Conservation (phyloP, 2,888 invertebrate genomes). For the Xylophagus ater region DNA sequence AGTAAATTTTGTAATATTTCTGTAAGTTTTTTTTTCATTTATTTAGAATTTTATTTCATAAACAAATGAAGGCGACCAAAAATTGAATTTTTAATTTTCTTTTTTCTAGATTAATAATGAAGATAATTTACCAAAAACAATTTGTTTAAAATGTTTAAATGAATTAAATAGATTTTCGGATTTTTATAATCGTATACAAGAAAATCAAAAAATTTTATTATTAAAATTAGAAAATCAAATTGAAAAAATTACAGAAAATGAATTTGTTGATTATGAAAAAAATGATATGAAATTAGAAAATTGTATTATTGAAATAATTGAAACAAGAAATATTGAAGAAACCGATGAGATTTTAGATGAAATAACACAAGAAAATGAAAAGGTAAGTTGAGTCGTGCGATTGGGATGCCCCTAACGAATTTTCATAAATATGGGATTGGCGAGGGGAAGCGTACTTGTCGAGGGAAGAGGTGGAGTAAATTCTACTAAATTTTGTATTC, state of each 20-base stretch:
- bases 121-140: slow-evolving; percentile 8
- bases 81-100: too few relatives aligned
- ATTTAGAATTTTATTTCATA: too few relatives aligned
- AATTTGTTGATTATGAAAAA: not conserved
- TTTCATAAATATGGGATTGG: not conserved
- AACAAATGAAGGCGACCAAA: too few relatives aligned
- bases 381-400: not conserved
- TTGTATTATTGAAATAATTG: not conserved
- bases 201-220: slow-evolving; percentile 13
- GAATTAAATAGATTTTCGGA: slow-evolving; percentile 13
- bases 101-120: slow-evolving; percentile 5
- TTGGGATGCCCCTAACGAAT: not conserved
- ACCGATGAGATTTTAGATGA: not conserved
- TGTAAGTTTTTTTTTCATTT: too few relatives aligned
- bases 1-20: slow-evolving; percentile 9
- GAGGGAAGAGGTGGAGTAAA: too few relatives aligned
- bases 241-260: not conserved
- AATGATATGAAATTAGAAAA: not conserved
- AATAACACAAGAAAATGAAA: not conserved
- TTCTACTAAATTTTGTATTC: too few relatives aligned
- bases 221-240: not conserved
- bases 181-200: slow-evolving; percentile 13
- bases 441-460: too few relatives aligned
- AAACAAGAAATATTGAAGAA: not conserved
- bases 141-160: slow-evolving; percentile 13